These are phyloP conservation scores for Eristalis arbustorum DNA, from an alignment of 2,888 invertebrate species.

Conservation along the genomic window DNA sequence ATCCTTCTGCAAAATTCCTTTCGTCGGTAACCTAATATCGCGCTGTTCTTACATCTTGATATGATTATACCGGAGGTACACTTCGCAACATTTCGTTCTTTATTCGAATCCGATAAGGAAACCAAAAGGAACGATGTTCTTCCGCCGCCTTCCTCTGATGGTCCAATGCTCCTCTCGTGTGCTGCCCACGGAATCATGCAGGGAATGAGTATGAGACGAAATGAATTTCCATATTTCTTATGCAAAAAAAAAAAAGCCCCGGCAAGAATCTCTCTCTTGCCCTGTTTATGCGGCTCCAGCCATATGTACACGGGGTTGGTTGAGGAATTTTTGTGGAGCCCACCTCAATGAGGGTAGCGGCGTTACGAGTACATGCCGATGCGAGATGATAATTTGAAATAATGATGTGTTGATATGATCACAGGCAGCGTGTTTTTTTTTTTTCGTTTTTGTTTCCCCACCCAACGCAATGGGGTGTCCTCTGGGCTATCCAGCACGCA, in stretches of 20 bases:
- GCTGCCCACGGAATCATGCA: not conserved
- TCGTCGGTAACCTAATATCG: constrained; percentile 39
- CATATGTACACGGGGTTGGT: not conserved
- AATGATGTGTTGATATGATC: constrained; percentile 47
- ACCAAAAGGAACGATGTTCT: not conserved
- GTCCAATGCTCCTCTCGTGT: not conserved
- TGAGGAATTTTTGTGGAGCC: not conserved
- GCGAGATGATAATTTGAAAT: constrained; percentile 46
- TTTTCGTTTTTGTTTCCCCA: not conserved
- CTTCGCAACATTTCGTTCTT: constrained; percentile 24
- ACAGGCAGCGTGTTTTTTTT: not conserved
- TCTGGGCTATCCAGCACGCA: constrained; percentile 11
- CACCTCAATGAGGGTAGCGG: not conserved
- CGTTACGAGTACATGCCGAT: constrained; percentile 9
- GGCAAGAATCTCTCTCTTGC: not conserved
- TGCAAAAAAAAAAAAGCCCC: not conserved
- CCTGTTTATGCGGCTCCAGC: not conserved
- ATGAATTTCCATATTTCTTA: constrained; percentile 58
- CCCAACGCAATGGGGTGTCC: constrained; percentile 24
- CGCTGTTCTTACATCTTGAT: constrained; percentile 49
- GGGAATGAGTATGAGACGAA: not conserved
- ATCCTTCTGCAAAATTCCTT: constrained; percentile 35
- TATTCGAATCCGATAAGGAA: constrained; percentile 41
- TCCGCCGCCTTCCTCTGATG: not conserved
- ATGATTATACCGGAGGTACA: constrained; percentile 26